Percentiles rank a stretch among this genome's conserved stretches.
Conservation (phyloP, 2,888 invertebrate genomes). For the Nebria brevicollis region DNA sequence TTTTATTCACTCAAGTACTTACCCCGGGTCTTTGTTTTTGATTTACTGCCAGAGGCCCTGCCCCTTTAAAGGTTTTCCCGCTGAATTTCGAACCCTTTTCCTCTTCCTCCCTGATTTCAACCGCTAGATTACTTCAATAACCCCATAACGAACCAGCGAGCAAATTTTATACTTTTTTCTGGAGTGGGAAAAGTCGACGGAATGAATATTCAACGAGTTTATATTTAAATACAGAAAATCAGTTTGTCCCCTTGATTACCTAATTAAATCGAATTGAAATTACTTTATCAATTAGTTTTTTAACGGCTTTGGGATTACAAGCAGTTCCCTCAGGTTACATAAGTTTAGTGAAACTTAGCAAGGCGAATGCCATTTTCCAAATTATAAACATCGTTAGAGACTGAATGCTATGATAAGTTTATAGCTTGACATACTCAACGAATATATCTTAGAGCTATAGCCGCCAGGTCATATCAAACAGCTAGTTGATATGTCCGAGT, state of each 20-base stretch:
- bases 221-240: not conserved
- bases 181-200: not conserved
- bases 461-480: too few relatives aligned
- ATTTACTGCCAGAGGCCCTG: not conserved
- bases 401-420: too few relatives aligned
- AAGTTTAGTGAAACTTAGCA: not conserved
- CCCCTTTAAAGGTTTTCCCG: not conserved
- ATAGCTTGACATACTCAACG: not conserved
- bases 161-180: constrained; percentile 3
- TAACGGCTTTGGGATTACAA: constrained; percentile 1
- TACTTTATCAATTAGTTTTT: not conserved
- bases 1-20: constrained; percentile 4
- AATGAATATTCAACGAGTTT: constrained; percentile 12
- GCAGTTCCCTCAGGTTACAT: not conserved
- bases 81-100: not conserved
- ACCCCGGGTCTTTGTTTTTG: not conserved
- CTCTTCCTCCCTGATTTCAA: not conserved
- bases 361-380: not conserved
- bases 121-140: constrained; percentile 2
- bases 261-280: constrained; percentile 1
- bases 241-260: not conserved
- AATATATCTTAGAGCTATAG: not conserved
- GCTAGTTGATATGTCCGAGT: too few relatives aligned
- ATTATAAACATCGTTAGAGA: not conserved
- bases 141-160: constrained; percentile 4